Evolutionary conservation across 2,797 vertebrate genomes (phyloP), one percentile per base, ranked within the genome.

Genomic region (Chiroxiphia lanceolata): DNA sequence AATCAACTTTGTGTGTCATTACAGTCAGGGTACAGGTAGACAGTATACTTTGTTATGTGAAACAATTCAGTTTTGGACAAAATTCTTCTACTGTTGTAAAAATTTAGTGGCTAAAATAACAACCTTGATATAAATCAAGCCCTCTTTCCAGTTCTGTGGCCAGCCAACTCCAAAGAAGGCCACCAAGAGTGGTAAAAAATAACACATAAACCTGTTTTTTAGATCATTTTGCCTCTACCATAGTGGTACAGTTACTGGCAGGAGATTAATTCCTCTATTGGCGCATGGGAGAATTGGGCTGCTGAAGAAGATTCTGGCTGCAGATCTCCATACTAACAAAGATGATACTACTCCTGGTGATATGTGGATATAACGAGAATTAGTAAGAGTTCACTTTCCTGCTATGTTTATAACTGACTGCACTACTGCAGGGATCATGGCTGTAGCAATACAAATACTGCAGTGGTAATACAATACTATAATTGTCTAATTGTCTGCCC

Each of bases 341-440:
- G 67, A 70, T 0, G 0, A 65, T 77, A 74, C 33, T 91, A 54
- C 61, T 83, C 7, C 47, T 69, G 54, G 69, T 91, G 31, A 51
- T 93, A 71, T 40, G 61, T 72, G 72, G 87, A 76, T 93, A 86
- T 86, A 83, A 75, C 15, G 50, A 86, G 76, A 89, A 83, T 92
- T 87, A 90, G 45, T 51, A 87, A 86, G 61, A 90, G 57, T 69
- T 68, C 3, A 1, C 11, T 90, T 84, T 78, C 47, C 44, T 83
- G 10, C 23, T 83, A 26, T 80, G 74, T 79, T 93, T 94, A 79
- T 65, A 88, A 47, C 72, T 48, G 60, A 68, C 44, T 92, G 26
- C 65, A 22, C 23, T 92, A 71, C 75, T 85, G 76, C 65, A 91
- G 81, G 59, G 59, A 94, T 83, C 67, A 19, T 4, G 90, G 69